phyloP scores from a whole-genome alignment of 2,113 vertebrate species.

The Rhineura floridana region DNA sequence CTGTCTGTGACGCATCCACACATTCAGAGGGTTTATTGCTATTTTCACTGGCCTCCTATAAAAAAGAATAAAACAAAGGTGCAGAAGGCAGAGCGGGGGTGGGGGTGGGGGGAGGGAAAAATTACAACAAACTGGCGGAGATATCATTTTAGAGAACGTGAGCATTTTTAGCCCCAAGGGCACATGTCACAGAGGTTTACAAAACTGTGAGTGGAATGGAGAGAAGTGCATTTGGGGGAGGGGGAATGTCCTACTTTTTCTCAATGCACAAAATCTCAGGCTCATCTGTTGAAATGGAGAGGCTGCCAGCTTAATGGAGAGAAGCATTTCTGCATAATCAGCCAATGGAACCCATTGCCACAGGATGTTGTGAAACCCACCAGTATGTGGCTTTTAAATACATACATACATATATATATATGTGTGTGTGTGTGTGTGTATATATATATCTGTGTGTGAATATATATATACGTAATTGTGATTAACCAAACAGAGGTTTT shows the following conservation, averaged over 20 bases:
- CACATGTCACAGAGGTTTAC: background rate
- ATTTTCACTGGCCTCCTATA: background rate
- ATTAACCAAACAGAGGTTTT: too few relatives aligned
- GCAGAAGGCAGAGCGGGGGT: background rate
- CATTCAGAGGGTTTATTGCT: background rate
- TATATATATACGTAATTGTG: too few relatives aligned
- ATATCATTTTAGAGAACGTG: background rate
- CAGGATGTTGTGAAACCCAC: background rate
- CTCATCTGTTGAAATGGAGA: background rate
- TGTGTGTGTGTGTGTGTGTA: too few relatives aligned
- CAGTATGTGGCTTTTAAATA: background rate
- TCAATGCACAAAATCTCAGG: background rate
- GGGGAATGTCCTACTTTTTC: background rate
- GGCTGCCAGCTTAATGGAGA: background rate
- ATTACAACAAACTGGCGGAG: background rate
- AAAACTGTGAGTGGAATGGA: background rate
- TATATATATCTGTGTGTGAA: too few relatives aligned
- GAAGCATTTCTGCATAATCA: background rate
- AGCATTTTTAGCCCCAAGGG: background rate
- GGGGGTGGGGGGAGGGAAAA: too few relatives aligned
- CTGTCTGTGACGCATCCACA: background rate
- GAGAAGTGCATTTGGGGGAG: background rate
- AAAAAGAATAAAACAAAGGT: background rate
- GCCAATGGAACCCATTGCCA: background rate
- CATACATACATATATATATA: too few relatives aligned